Percentiles rank a stretch among this genome's conserved stretches.
phyloP scores from a whole-genome alignment of 2,113 vertebrate genomes.

The Ophiodon elongatus region DNA sequence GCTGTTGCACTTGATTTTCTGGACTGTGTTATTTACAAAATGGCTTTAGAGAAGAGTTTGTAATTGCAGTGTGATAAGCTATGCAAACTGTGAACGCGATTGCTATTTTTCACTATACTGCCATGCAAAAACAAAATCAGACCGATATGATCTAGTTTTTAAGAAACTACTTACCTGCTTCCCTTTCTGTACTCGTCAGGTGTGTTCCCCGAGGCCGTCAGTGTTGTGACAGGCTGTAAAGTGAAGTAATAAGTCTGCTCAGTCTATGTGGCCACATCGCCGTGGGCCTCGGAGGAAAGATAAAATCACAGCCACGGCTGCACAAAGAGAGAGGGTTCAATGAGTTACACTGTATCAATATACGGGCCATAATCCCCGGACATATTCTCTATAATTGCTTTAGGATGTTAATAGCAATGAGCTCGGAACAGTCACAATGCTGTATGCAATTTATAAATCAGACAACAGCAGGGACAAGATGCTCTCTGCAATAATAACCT shows the following conservation, averaged over 20 bases:
- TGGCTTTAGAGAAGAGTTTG: neutral
- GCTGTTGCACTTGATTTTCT: conserved; percentile 1
- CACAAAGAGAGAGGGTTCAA: conserved; percentile 38
- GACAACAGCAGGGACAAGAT: neutral
- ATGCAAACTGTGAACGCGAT: conserved; percentile 23
- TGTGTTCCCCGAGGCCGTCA: conserved; percentile 23
- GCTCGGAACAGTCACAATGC: neutral
- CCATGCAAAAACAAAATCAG: conserved; percentile 39
- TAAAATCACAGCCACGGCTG: conserved; percentile 45
- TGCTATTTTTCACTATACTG: conserved; percentile 20
- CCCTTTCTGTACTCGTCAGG: conserved; percentile 20
- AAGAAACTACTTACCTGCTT: conserved; percentile 49
- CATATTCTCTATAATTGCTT: neutral
- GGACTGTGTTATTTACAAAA: conserved; percentile 30
- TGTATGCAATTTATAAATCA: conserved; percentile 10
- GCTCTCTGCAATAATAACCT: neutral
- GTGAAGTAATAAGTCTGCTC: conserved; percentile 65
- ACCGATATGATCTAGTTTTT: conserved; percentile 55
- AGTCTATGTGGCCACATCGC: conserved; percentile 21
- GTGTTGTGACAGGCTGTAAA: conserved; percentile 51
- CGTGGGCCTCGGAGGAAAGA: conserved; percentile 42
- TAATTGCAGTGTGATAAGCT: conserved; percentile 17
- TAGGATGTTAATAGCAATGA: conserved; percentile 2
- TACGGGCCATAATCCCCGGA: conserved; percentile 32
- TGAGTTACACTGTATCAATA: conserved; percentile 54